Evolutionary conservation across 2,888 invertebrate genomes (phyloP), one percentile per base, ranked within the genome.

Genomic region (Parasteatoda lunata): DNA sequence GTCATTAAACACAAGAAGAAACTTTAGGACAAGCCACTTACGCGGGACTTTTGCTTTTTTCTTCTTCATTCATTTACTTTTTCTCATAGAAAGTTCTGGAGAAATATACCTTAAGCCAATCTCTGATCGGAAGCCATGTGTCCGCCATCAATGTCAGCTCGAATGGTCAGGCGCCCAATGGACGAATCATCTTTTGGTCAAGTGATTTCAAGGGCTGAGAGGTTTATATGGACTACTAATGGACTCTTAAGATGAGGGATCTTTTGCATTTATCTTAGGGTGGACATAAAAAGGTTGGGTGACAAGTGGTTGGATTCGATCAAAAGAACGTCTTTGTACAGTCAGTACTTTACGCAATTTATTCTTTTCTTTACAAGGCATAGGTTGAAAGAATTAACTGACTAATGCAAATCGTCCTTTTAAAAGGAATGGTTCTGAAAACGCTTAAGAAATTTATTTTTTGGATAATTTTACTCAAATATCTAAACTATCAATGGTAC

Each of bases 1-100:
- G 80, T 86, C 85, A 86, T 86, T 86, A 86, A 80, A 86, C 85
- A 86, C 79, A 73, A 13, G 59, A 49, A 30, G 75, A 73, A 86
- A 80, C 80, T 80, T 79, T n/a, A 45, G 72, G 83, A 84, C 77
- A 84, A 48, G 68, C 65, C 83, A 64, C 71, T 77, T 70, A 76
- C 49, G 64, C 71, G 48, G 13, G 71, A 52, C 77, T 59, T 70
- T 70, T 51, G 48, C 52, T 76, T 82, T 65, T 51, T 73, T 52
- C 30, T 54, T 66, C 54, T 69, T 45, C 51, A 47, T 45, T 72
- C 59, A n/a, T 7, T 51, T 66, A 11, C 51, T 66, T 65, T 8
- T 47, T 45, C 13, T 30, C 30, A 30, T 30, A 30, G 30, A 30
- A 30, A 30, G 52, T 59, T 13, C 82, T 6, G 13, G 30, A 6